phyloP scores from a whole-genome alignment of 2,888 invertebrate genomes.

The Pseudococcus longispinus region DNA sequence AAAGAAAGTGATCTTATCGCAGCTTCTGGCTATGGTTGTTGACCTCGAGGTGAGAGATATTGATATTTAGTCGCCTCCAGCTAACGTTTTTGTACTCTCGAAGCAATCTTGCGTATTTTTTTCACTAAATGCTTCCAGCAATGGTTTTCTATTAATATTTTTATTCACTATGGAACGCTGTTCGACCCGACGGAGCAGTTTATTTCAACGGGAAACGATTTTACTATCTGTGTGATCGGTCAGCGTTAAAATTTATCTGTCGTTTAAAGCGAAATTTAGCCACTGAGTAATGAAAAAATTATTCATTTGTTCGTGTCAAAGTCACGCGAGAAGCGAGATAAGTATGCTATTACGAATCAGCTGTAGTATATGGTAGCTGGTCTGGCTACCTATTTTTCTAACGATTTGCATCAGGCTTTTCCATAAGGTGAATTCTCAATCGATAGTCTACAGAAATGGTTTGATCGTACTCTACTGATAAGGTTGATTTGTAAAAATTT shows the following conservation, averaged over 20 bases:
- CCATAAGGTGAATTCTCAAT: neutral
- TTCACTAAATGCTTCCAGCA: neutral
- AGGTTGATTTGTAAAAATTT: neutral
- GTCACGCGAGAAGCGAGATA: neutral
- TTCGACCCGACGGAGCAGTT: neutral
- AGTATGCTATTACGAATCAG: neutral
- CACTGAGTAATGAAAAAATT: constrained; percentile 35
- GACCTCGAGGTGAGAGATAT: constrained; percentile 44
- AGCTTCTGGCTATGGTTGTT: constrained; percentile 41
- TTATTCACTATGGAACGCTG: neutral
- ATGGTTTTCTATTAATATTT: neutral
- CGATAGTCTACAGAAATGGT: neutral
- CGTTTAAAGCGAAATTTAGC: neutral
- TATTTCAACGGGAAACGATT: neutral
- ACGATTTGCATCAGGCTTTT: neutral
- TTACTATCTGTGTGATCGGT: neutral
- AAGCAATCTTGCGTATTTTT: neutral
- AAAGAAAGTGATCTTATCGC: constrained; percentile 22
- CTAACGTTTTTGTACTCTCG: neutral
- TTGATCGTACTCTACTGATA: neutral
- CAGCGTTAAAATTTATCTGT: neutral
- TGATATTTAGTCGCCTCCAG: constrained; percentile 14
- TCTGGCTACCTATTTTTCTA: neutral
- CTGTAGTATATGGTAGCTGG: neutral
- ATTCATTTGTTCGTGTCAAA: neutral